These are phyloP conservation scores for Protaetia brevitarsis DNA, from an alignment of 1,140 invertebrate species.

Conservation along the genomic window DNA sequence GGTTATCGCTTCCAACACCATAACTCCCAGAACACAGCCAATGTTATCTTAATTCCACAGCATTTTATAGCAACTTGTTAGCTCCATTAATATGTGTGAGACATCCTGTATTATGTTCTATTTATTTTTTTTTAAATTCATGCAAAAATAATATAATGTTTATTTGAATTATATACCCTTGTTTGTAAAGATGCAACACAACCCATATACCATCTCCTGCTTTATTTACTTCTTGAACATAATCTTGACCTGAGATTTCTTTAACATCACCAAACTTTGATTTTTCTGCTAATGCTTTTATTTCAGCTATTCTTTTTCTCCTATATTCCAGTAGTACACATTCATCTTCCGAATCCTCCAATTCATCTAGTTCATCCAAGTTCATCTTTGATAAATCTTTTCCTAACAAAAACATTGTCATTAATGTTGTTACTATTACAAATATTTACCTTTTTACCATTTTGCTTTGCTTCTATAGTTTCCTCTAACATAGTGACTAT, in stretches of 20 bases:
- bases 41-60: too few relatives aligned
- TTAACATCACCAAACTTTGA: slow-evolving; percentile 78
- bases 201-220: slow-evolving; percentile 92
- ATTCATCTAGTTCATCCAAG: slow-evolving; percentile 84
- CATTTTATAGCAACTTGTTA: too few relatives aligned
- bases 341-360: slow-evolving; percentile 96
- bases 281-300: slow-evolving; percentile 69
- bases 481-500: slow-evolving; percentile 85
- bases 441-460: slow-evolving; percentile 27
- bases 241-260: slow-evolving; percentile 91
- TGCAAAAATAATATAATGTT: background rate
- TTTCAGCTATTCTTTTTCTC: slow-evolving; percentile 80
- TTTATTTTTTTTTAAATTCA: slow-evolving; percentile 11
- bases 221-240: slow-evolving; percentile 90
- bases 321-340: slow-evolving; percentile 74
- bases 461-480: slow-evolving; percentile 71
- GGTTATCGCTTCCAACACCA: too few relatives aligned
- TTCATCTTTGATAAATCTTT: slow-evolving; percentile 74
- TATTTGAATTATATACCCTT: slow-evolving; percentile 63
- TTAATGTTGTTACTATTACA: background rate
- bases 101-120: too few relatives aligned
- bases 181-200: slow-evolving; percentile 90
- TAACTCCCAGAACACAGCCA: too few relatives aligned
- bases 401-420: slow-evolving; percentile 44
- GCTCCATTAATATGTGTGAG: too few relatives aligned